Conservation (phyloP, 2,888 invertebrate genomes). For the Noctua comes region DNA sequence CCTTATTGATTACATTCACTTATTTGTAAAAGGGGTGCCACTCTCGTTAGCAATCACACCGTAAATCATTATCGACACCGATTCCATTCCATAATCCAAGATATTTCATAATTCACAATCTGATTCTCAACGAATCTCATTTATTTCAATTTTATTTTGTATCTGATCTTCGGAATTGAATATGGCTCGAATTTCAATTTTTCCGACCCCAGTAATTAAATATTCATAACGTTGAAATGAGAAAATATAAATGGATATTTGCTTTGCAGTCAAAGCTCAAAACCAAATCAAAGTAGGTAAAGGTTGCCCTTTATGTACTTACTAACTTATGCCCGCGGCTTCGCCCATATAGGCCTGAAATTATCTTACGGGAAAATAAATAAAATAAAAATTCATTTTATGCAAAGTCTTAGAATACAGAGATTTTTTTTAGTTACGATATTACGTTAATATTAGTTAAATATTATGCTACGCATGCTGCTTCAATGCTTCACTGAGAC, state of each 20-base stretch:
- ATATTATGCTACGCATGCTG: neutral
- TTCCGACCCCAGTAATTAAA: slow-evolving; percentile 29
- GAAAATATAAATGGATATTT: slow-evolving; percentile 17
- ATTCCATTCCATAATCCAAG: slow-evolving; percentile 51
- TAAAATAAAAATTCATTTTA: neutral
- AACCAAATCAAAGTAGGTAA: neutral
- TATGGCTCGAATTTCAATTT: slow-evolving; percentile 18
- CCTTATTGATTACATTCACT: slow-evolving; percentile 40
- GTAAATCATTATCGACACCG: slow-evolving; percentile 63
- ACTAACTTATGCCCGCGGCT: neutral
- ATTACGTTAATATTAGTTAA: neutral
- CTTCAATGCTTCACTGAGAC: neutral
- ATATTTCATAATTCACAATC: slow-evolving; percentile 61
- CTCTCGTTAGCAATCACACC: slow-evolving; percentile 61
- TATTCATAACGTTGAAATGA: slow-evolving; percentile 18
- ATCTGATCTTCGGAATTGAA: slow-evolving; percentile 29
- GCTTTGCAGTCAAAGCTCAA: slow-evolving; percentile 7
- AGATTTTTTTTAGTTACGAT: neutral
- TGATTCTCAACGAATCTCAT: slow-evolving; percentile 55
- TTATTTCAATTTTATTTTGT: slow-evolving; percentile 53
- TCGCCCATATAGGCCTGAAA: neutral
- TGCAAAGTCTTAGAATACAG: neutral
- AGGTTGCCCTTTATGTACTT: neutral
- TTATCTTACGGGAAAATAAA: neutral
- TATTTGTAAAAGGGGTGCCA: slow-evolving; percentile 49